Conservation (phyloP, 2,113 vertebrate genomes). For the Pipra filicauda region DNA sequence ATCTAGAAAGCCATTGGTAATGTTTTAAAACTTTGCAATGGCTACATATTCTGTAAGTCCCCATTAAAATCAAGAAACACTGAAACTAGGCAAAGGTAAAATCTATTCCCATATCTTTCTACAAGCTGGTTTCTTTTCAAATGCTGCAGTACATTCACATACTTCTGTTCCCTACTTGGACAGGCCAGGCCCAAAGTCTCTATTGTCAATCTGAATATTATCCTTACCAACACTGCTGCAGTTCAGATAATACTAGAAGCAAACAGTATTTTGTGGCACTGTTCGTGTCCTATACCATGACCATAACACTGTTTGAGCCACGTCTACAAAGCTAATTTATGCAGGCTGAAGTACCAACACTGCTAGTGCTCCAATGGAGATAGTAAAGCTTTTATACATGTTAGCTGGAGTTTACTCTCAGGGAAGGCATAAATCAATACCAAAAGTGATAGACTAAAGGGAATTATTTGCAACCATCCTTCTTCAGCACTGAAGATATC, state of each 20-base stretch:
- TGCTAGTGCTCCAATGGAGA: background rate
- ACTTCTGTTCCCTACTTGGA: background rate
- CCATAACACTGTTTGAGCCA: background rate
- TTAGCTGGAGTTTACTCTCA: background rate
- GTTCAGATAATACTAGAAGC: background rate
- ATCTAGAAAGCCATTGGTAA: conserved; percentile 9
- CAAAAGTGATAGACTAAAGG: background rate
- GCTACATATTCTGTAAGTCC: background rate
- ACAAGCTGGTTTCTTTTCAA: background rate
- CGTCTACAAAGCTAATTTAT: background rate
- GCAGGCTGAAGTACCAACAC: background rate
- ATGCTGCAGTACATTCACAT: background rate
- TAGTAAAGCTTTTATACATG: background rate
- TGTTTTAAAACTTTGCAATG: background rate
- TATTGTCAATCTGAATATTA: background rate
- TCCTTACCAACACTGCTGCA: background rate
- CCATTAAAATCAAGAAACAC: background rate
- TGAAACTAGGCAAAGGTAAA: background rate
- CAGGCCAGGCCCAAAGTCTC: background rate
- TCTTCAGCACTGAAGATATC: background rate
- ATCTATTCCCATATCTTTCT: background rate
- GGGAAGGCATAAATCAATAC: background rate
- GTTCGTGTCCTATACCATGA: background rate
- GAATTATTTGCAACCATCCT: background rate
- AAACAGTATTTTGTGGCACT: background rate